phyloP scores from a whole-genome alignment of 2,113 vertebrate genomes.

The Platanista minor region DNA sequence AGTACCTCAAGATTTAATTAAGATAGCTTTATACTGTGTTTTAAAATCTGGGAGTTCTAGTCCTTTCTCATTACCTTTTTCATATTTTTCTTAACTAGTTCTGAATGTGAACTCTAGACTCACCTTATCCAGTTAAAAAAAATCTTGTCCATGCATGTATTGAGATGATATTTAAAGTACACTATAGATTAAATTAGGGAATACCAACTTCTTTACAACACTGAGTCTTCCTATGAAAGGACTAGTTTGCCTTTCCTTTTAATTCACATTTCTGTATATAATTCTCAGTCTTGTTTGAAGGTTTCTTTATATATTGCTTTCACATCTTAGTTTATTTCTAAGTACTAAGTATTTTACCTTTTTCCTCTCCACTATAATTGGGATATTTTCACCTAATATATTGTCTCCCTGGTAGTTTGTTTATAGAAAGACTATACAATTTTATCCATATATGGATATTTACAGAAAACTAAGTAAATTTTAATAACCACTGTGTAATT shows the following conservation, averaged over 20 bases:
- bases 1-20: background rate
- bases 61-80: background rate
- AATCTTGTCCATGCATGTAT: background rate
- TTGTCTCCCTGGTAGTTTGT: background rate
- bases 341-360: background rate
- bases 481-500: background rate
- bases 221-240: background rate
- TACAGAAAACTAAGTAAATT: background rate
- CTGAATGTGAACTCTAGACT: background rate
- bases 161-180: background rate
- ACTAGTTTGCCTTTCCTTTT: background rate
- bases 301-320: background rate
- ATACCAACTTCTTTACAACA: background rate
- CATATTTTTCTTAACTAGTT: background rate
- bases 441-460: background rate
- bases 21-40: background rate
- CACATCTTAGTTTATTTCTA: background rate
- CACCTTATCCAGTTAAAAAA: background rate
- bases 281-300: background rate
- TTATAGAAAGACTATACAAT: background rate
- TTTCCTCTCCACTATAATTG: background rate
- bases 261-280: background rate
- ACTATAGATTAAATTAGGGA: background rate
- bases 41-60: background rate
- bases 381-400: background rate